Evolutionary conservation across 2,113 vertebrate species (phyloP).

Genomic region (Podocnemis expansa): DNA sequence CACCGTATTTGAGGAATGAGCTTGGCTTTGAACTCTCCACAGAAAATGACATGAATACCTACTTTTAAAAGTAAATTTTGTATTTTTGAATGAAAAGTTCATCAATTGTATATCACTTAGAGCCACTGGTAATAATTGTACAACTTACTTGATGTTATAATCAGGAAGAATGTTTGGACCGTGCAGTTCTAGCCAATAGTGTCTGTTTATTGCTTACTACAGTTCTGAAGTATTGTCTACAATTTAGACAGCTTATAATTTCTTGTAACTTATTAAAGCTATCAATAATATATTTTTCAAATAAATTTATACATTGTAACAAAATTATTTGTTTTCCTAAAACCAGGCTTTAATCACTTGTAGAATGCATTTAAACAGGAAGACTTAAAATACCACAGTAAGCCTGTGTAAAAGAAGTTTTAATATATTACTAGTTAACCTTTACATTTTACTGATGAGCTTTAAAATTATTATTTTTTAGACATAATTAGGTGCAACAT

Average conservation of each 20-base stretch:
- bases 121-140: no score
- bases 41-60: no score
- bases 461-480: conserved; percentile 68
- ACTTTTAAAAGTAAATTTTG: no score
- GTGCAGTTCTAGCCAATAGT: no score
- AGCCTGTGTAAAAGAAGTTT: conserved; percentile 55
- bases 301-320: not conserved
- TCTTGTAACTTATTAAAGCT: not conserved
- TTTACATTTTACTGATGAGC: conserved; percentile 65
- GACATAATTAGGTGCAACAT: conserved; percentile 56
- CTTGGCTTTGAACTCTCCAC: no score
- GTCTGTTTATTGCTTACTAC: not conserved
- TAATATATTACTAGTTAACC: conserved; percentile 63
- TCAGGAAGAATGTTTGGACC: no score
- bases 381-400: conserved; percentile 18
- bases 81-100: no score
- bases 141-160: no score
- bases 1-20: no score
- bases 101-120: no score
- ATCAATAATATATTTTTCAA: not conserved
- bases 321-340: not conserved
- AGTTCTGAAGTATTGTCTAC: not conserved
- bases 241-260: not conserved
- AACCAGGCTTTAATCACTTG: conserved; percentile 7
- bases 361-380: conserved; percentile 39